phyloP scores from a whole-genome alignment of 2,113 vertebrate species.

The Odocoileus hemionus region DNA sequence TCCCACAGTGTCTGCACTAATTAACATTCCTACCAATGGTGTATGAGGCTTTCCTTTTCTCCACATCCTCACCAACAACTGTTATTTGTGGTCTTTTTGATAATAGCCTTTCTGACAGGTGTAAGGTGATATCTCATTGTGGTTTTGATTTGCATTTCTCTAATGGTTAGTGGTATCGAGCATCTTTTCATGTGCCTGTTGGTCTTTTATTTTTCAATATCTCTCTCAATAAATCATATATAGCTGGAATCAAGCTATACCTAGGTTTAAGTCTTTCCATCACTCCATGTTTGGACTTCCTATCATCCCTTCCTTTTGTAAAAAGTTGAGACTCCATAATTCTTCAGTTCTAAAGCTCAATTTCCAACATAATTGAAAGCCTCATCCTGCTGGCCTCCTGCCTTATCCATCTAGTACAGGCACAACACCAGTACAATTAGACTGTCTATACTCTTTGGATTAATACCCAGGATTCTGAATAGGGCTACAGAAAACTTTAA shows the following conservation, averaged over 20 bases:
- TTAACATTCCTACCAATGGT: background rate
- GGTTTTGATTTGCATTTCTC: background rate
- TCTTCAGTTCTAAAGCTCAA: background rate
- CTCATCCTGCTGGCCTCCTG: background rate
- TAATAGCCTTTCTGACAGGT: background rate
- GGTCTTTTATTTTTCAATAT: background rate
- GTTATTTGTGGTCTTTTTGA: background rate
- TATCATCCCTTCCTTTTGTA: background rate
- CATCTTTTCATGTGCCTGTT: background rate
- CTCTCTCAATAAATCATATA: background rate
- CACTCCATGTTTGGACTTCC: background rate
- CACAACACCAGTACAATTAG: background rate
- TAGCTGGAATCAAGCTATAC: background rate
- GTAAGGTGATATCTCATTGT: background rate
- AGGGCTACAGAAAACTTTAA: background rate
- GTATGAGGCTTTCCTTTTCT: background rate
- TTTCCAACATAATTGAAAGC: background rate
- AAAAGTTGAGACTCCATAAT: background rate
- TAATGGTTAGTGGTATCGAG: background rate
- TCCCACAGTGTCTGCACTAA: background rate
- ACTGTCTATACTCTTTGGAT: background rate
- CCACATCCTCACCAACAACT: background rate
- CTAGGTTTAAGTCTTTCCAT: background rate
- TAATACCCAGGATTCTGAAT: background rate
- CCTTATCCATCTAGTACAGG: background rate